These are phyloP conservation scores for Phrynocephalus forsythii DNA, from an alignment of 2,797 vertebrate species.

Conservation along the genomic window DNA sequence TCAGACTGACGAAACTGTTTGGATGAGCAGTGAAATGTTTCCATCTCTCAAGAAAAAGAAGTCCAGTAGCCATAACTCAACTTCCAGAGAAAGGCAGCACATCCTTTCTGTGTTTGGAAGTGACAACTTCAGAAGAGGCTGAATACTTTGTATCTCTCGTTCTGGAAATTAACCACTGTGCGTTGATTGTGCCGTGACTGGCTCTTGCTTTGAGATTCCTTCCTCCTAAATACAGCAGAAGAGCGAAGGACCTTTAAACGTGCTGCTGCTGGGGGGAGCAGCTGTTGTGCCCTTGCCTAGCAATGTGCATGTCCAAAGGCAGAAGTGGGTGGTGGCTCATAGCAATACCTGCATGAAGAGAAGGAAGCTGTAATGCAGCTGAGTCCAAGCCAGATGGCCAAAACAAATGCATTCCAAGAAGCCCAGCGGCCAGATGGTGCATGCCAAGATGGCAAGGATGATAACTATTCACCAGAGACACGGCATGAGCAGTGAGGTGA, in stretches of 20 bases:
- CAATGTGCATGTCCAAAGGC: neutral
- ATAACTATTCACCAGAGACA: neutral
- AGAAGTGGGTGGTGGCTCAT: neutral
- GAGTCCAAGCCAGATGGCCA: slow-evolving; percentile 10
- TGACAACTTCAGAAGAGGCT: neutral
- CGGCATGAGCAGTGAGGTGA: neutral
- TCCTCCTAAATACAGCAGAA: neutral
- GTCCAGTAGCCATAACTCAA: too few species aligned
- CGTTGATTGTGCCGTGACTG: neutral
- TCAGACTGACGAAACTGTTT: too few species aligned
- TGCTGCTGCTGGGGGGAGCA: neutral
- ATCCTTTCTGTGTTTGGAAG: neutral
- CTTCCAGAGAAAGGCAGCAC: too few species aligned
- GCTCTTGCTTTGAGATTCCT: neutral
- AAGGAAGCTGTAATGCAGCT: neutral
- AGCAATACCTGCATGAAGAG: neutral
- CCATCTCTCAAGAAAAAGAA: too few species aligned
- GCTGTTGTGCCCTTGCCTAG: neutral
- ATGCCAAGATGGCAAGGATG: neutral
- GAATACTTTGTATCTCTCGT: neutral
- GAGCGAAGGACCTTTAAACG: neutral
- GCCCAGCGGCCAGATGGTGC: neutral
- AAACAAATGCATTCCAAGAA: neutral
- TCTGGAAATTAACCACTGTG: neutral
- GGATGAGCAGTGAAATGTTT: too few species aligned